phyloP scores from a whole-genome alignment of 2,888 invertebrate species.

The Xestia sexstrigata region DNA sequence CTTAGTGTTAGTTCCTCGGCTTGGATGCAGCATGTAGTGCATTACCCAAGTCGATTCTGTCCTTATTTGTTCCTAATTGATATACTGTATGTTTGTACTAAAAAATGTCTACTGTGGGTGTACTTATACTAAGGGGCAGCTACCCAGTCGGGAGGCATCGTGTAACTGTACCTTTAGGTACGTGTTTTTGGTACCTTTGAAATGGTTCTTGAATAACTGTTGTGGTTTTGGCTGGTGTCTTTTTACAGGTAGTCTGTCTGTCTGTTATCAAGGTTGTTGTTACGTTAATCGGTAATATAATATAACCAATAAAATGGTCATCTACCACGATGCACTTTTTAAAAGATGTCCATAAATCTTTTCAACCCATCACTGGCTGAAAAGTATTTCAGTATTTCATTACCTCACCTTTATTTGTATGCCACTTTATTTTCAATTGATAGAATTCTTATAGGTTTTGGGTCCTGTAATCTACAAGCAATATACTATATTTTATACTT shows the following conservation, averaged over 20 bases:
- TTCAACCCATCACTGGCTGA: too few species aligned
- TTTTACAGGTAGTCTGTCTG: not conserved
- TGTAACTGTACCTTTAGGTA: not conserved
- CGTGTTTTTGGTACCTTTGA: conserved; percentile 2
- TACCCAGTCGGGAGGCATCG: conserved; percentile 7
- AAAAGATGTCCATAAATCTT: too few species aligned
- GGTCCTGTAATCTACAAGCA: too few species aligned
- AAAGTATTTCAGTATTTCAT: not conserved
- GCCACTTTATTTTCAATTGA: too few species aligned
- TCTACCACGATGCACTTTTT: not conserved
- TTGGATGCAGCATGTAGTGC: not conserved
- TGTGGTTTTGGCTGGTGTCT: conserved; percentile 21
- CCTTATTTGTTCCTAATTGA: not conserved
- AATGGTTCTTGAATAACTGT: conserved; percentile 39
- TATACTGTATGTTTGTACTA: not conserved
- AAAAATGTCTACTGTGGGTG: not conserved
- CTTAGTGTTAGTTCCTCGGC: too few species aligned
- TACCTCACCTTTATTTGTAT: not conserved
- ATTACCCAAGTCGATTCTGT: not conserved
- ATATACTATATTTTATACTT: too few species aligned
- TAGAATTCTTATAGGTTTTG: too few species aligned
- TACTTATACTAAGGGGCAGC: conserved; percentile 34
- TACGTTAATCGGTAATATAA: not conserved
- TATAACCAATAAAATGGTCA: not conserved
- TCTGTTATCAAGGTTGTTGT: not conserved